These are phyloP conservation scores for Aldrovandia affinis DNA, from an alignment of 2,797 vertebrate species.

Conservation along the genomic window DNA sequence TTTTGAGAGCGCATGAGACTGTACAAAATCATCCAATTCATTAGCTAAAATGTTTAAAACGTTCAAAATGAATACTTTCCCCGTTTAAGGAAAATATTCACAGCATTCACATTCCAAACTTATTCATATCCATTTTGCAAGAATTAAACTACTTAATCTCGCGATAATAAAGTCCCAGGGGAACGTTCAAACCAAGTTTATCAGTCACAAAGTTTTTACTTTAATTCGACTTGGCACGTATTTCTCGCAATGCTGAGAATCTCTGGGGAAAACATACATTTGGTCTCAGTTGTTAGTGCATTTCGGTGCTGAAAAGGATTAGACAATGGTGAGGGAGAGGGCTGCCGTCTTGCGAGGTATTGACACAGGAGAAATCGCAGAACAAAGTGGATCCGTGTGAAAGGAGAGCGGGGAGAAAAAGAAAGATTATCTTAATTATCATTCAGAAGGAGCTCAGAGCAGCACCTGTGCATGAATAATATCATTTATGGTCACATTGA, in stretches of 20 bases:
- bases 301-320: constrained; percentile 76
- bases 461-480: constrained; percentile 85
- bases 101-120: constrained; percentile 69
- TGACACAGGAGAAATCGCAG: constrained; percentile 77
- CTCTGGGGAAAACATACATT: constrained; percentile 73
- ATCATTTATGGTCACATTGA: constrained; percentile 80
- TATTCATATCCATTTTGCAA: constrained; percentile 71
- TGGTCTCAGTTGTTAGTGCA: constrained; percentile 78
- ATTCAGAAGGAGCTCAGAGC: constrained; percentile 79
- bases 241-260: constrained; percentile 67
- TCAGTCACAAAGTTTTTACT: constrained; percentile 67
- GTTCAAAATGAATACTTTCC: constrained; percentile 65
- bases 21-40: constrained; percentile 20
- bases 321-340: constrained; percentile 71
- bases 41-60: constrained; percentile 41
- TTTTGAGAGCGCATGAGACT: constrained; percentile 3
- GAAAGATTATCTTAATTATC: constrained; percentile 85
- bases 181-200: constrained; percentile 70
- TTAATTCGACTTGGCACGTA: constrained; percentile 80
- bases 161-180: constrained; percentile 63
- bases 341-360: constrained; percentile 66
- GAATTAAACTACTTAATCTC: constrained; percentile 67
- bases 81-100: constrained; percentile 60
- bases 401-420: constrained; percentile 60
- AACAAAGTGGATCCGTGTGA: constrained; percentile 82